Evolutionary conservation across 2,888 invertebrate genomes (phyloP), one percentile per base, ranked within the genome.

Genomic region (Caenorhabditis sp.): DNA sequence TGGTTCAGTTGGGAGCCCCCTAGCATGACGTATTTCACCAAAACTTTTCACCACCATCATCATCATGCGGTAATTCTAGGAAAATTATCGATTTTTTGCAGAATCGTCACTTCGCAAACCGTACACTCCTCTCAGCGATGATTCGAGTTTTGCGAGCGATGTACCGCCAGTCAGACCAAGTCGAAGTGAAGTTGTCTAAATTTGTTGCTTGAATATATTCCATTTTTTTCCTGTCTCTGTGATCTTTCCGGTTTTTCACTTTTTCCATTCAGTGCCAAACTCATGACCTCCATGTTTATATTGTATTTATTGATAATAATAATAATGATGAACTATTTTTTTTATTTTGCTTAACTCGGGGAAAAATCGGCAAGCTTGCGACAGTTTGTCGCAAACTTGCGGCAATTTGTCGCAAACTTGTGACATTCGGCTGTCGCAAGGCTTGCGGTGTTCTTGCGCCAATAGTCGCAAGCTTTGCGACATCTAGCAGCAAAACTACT

Each of bases 71-170:
- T n/a, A n/a, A n/a, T n/a, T n/a, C n/a, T n/a, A n/a, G n/a, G n/a
- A n/a, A n/a, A 43, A 43, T 17, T 43, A 17, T 43, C 14, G 31
- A 3, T 43, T 61, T 60, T 49, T 77, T 83, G 56, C 77, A 83
- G 83, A 82, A 73, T 82, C 84, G 0, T 79, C 83, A 20, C 66
- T 84, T 49, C 77, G 67, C 59, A 64, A 59, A 54, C 68, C 76
- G 3, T 75, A 75, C 31, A 57, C 67, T 7, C 70, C 70, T 38
- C 36, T 75, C 1, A 59, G 50, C 17, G 65, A 76, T 59, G 79
- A 77, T 56, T 75, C 76, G 21, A 76, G 77, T 52, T 75, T 77
- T 61, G 67, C 65, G 17, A 69, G 69, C 25, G 76, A 76, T 36
- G 65, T 76, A 14, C 72, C 65, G 14, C 72, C 73, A 27, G 70